Conservation (phyloP, 2,888 invertebrate species). For the Nephrotoma guestfalica region DNA sequence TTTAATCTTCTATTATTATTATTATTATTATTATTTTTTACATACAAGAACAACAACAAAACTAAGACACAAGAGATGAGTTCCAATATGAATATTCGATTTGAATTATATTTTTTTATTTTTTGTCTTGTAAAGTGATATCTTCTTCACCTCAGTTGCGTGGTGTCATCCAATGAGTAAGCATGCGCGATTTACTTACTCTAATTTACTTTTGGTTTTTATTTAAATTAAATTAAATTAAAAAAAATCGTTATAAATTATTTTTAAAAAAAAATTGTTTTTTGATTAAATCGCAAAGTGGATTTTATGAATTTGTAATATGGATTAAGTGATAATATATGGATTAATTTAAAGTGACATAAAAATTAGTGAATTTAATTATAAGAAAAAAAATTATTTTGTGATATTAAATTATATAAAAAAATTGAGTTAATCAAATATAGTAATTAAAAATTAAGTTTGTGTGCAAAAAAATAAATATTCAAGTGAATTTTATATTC, state of each 20-base stretch:
- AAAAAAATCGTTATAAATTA: not conserved
- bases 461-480: not conserved
- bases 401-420: not conserved
- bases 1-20: slow-evolving; percentile 3
- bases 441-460: not conserved
- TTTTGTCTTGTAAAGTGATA: slow-evolving; percentile 4
- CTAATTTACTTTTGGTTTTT: not conserved
- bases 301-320: not conserved
- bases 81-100: slow-evolving; percentile 4
- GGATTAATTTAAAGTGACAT: not conserved
- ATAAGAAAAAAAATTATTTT: not conserved
- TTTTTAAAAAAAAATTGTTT: not conserved
- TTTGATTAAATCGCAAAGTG: not conserved
- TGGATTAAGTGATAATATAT: not conserved
- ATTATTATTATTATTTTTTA: not conserved
- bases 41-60: not conserved
- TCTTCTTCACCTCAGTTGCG: slow-evolving; percentile 4
- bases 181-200: slow-evolving; percentile 3
- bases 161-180: slow-evolving; percentile 4
- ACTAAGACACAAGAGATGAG: slow-evolving; percentile 1
- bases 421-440: not conserved
- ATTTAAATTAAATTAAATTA: not conserved
- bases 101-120: not conserved
- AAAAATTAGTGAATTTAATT: not conserved
- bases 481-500: not conserved